Evolutionary conservation across 2,797 vertebrate species (phyloP).

Genomic region (Leptatherina wallacei): DNA sequence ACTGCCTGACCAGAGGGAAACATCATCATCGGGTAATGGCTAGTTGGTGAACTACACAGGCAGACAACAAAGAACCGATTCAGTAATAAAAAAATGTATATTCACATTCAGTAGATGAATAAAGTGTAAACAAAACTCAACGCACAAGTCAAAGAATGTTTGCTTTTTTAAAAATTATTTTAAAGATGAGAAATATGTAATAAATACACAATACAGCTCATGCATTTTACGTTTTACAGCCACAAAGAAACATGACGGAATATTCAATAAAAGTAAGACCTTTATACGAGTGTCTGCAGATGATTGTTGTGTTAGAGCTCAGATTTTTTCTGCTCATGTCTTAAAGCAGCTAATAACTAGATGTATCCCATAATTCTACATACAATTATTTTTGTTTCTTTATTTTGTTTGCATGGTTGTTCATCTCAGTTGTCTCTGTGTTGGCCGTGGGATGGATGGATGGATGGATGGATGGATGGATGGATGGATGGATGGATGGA

Average conservation of each 20-base stretch:
- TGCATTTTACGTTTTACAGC: not conserved
- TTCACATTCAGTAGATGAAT: not conserved
- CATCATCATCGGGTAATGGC: conserved; percentile 94
- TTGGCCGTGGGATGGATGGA: no score
- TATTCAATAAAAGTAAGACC: not conserved
- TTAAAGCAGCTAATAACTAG: no score
- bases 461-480: no score
- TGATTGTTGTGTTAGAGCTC: no score
- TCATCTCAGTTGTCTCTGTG: no score
- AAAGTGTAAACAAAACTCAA: not conserved
- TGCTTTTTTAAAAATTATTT: not conserved
- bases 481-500: no score
- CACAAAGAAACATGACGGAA: not conserved
- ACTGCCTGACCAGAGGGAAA: conserved; percentile 92
- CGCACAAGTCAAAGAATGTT: not conserved
- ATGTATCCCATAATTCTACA: no score
- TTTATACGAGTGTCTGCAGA: not conserved
- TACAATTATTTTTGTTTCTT: no score
- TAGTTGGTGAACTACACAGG: conserved; percentile 89
- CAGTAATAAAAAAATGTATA: not conserved
- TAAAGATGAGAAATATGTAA: not conserved
- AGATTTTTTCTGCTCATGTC: no score
- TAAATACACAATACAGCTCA: not conserved
- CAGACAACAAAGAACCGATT: conserved; percentile 5
- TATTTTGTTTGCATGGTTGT: no score